Evolutionary conservation across 2,888 invertebrate genomes (phyloP).

Genomic region (Pandemis corylana): DNA sequence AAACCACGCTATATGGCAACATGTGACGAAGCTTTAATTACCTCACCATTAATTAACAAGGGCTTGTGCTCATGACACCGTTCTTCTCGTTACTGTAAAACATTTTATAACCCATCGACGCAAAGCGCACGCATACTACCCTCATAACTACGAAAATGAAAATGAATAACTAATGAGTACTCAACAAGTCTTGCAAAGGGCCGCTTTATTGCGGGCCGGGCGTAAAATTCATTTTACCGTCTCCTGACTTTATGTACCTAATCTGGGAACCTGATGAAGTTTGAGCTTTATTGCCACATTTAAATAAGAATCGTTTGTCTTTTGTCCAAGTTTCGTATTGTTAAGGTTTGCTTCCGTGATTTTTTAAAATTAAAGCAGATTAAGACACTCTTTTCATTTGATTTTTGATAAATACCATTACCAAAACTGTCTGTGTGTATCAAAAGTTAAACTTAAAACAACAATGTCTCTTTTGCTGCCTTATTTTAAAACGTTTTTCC

Average conservation of each 20-base stretch:
- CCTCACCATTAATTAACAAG: not conserved
- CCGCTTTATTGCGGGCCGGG: conserved; percentile 42
- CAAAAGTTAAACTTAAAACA: too few species aligned
- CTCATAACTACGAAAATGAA: conserved; percentile 45
- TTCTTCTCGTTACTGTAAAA: not conserved
- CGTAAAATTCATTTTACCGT: conserved; percentile 41
- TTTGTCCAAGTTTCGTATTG: conserved; percentile 3
- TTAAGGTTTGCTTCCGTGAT: conserved; percentile 22
- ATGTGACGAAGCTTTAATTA: conserved; percentile 6
- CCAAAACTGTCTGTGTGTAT: too few species aligned
- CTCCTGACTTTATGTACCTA: conserved; percentile 30
- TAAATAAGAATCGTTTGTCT: conserved; percentile 29
- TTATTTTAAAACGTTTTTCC: too few species aligned
- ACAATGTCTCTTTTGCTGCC: too few species aligned
- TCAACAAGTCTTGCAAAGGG: conserved; percentile 46
- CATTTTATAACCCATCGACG: conserved; percentile 33
- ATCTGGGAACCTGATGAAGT: conserved; percentile 36
- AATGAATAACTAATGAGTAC: conserved; percentile 49
- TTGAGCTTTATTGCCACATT: conserved; percentile 36
- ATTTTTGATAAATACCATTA: not conserved
- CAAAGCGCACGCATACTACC: conserved; percentile 38
- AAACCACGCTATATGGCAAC: too few species aligned
- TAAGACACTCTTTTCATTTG: not conserved
- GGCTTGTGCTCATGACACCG: conserved; percentile 11
- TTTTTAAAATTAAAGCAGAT: not conserved